Evolutionary conservation across 2,113 vertebrate genomes (phyloP).

Genomic region (Smithornis capensis): DNA sequence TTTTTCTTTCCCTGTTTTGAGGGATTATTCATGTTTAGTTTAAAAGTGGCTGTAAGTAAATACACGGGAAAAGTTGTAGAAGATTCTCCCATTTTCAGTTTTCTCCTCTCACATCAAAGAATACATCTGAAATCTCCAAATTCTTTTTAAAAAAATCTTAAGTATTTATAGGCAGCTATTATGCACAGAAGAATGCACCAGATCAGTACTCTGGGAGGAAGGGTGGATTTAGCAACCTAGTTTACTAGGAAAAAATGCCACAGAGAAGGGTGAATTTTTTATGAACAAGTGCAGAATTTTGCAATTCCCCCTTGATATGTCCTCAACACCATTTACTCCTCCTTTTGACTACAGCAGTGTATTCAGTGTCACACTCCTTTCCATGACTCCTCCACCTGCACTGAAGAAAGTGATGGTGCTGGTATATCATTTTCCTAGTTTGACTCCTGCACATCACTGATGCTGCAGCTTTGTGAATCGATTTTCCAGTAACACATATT

Average conservation of each 20-base stretch:
- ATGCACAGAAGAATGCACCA: background rate
- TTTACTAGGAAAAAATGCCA: background rate
- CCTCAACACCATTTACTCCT: background rate
- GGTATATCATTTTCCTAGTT: background rate
- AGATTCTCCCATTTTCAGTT: background rate
- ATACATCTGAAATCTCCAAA: background rate
- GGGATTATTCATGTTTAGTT: background rate
- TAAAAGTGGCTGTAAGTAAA: background rate
- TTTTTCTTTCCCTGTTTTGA: background rate
- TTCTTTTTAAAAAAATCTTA: background rate
- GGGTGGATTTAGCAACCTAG: background rate
- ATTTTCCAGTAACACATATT: background rate
- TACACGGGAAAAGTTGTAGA: background rate
- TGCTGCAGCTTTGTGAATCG: background rate
- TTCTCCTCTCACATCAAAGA: background rate
- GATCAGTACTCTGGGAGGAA: background rate
- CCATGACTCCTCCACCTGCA: background rate
- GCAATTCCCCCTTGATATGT: background rate
- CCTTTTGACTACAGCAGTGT: background rate
- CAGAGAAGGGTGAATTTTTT: background rate
- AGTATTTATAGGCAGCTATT: background rate
- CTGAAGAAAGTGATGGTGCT: rapidly evolving
- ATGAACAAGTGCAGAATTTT: background rate
- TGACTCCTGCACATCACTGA: background rate
- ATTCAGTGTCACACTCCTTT: background rate